Base-by-base conservation (phyloP, 2,113 vertebrate species). In the Mastomys natalensis region DNA sequence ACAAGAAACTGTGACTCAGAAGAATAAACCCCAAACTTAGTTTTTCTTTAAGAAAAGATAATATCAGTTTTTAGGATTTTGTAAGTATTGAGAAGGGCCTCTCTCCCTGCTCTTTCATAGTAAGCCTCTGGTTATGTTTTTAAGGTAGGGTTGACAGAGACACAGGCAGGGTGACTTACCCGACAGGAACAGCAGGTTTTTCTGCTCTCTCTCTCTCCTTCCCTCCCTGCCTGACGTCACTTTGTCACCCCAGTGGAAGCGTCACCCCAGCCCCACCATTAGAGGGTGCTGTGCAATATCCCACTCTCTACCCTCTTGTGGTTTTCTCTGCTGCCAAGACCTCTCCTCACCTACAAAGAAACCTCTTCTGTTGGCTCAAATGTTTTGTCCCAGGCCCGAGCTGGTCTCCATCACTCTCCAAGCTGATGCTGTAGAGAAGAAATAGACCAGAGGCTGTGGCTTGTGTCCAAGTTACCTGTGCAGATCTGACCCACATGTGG, bases 171-270 rank as follows among this genome's bases (percentile, higher is more conserved):
- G 81, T 74, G 82, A 60, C 88, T 66, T 43, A 86, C 58, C 40
- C 26, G 92, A 94, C 97, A 96, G 92, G 95, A 97, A 95, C 60
- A 93, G 90, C 97, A 97, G 95, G 97, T 97, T 98, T 96, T 86
- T 96, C 96, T 87, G 82, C 94, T 34, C 17, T 74, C 74, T 51
- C 53, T 95, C 62, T 48, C 62, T 95, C 55, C 58, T 15, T 87
- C 45, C 53, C 68, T 78, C 55, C 64, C 24, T 60, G 1, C 55
- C 62, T 70, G 72, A 93, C 92, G 43, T 86, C 87, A 89, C 76
- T 60, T 85, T 53, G 90, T 97, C 87, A 93, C 72, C 58, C 81
- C 68, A 53, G 58, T 88, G 88, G 53, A 92, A 24, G 70, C 53
- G 5, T 45, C 29, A n/a, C n/a, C n/a, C 66, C 89, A 72, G 34